Evolutionary conservation across 2,113 vertebrate species (phyloP).

Genomic region (Oryzias celebensis): DNA sequence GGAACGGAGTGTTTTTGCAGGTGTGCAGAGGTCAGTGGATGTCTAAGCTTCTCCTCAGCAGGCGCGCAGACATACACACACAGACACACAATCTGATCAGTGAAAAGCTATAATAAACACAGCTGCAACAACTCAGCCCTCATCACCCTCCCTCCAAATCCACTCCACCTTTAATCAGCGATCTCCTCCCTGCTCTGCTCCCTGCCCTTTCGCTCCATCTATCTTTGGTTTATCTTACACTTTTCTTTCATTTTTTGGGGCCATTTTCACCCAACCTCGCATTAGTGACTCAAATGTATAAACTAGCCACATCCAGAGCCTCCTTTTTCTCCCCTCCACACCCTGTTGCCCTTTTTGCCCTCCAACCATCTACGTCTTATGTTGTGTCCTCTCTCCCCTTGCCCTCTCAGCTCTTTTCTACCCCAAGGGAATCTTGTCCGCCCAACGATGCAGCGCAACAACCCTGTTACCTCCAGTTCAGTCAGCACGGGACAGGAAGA

Average conservation of each 20-base stretch:
- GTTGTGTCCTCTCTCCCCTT: slow-evolving; percentile 7
- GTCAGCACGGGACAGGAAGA: slow-evolving; percentile 63
- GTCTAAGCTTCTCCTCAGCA: slow-evolving; percentile 20
- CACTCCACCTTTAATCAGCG: slow-evolving; percentile 51
- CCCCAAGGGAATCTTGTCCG: slow-evolving; percentile 39
- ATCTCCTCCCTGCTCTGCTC: slow-evolving; percentile 39
- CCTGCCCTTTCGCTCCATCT: slow-evolving; percentile 34
- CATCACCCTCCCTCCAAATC: slow-evolving; percentile 38
- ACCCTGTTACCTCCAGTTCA: slow-evolving; percentile 35
- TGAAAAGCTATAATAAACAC: slow-evolving; percentile 66
- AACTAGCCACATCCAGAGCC: slow-evolving; percentile 15
- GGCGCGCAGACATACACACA: neutral
- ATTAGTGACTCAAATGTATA: slow-evolving; percentile 46
- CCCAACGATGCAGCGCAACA: slow-evolving; percentile 40
- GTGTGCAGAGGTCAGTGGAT: slow-evolving; percentile 52
- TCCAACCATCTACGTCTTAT: neutral
- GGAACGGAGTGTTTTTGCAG: slow-evolving; percentile 53
- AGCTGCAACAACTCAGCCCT: slow-evolving; percentile 64
- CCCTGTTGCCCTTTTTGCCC: slow-evolving; percentile 15
- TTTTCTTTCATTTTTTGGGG: slow-evolving; percentile 11
- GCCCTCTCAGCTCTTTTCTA: slow-evolving; percentile 39
- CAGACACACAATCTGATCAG: slow-evolving; percentile 30
- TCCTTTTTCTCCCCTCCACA: slow-evolving; percentile 24
- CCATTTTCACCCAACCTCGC: slow-evolving; percentile 35
- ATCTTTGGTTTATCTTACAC: slow-evolving; percentile 11